Base-by-base conservation (phyloP, 2,113 vertebrate species). In the Brachyhypopomus gauderio region DNA sequence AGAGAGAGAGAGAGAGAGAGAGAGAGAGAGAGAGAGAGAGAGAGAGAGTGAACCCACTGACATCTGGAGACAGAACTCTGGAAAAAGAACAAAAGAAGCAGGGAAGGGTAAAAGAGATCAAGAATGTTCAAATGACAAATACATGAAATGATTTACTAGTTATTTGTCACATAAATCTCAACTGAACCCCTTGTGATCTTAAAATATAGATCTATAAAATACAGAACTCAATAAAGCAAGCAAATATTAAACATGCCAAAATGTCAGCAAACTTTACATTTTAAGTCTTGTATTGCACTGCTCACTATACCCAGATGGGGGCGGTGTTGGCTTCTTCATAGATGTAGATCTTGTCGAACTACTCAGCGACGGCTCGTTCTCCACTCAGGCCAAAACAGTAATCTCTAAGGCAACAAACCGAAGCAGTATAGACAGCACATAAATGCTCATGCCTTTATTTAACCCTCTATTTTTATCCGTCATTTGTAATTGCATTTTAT, bases 401-500 rank as follows among this genome's bases (percentile, higher is more conserved):
- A 93, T 94, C 86, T 94, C 93, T 88, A 93, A 88, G 86, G 93
- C 90, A 91, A 94, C 92, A 85, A 93, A 94, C 45, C 87, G 89
- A 86, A 92, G 92, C 72, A 93, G 86, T 79, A 93, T 92, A 0
- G 92, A 93, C 75, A 94, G 80, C 55, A 94, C 92, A 94, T 69
- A 19, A 67, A 20, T 4, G 17, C 34, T 14, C 66, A 8, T 20
- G 14, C 22, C 12, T 17, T 20, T 19, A 27, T 81, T 79, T 94
- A 96, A 97, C 96, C 98, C 96, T 94, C 97, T 99, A 96, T 94
- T 94, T 80, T 98, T 96, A 90, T 98, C 99, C 88, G 98, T 96
- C 11, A 98, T 94, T 77, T 12, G 9, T 52, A 52, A 3, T 52
- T 52, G 45, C 45, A 52, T 11, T 52, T 12, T 14, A 52, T 52